These are phyloP conservation scores for Dyspetes luteomarginatus DNA, from an alignment of 2,888 invertebrate genomes.

Conservation along the genomic window DNA sequence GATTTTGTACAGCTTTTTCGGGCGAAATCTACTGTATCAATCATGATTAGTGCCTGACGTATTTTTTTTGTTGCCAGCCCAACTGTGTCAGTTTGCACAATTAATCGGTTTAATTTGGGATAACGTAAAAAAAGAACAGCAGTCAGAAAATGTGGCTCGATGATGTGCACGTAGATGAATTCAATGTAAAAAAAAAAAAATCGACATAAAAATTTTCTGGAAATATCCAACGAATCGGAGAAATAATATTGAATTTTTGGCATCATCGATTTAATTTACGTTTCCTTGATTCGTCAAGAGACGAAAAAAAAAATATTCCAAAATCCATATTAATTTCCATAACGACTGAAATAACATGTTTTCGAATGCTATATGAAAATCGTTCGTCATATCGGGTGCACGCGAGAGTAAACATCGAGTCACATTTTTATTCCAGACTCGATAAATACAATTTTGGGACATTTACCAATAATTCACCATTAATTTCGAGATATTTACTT, in stretches of 20 bases:
- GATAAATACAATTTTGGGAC: not conserved
- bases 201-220: too few relatives aligned
- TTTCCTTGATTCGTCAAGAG: not conserved
- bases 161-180: too few relatives aligned
- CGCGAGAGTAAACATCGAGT: conserved; percentile 13
- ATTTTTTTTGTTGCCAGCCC: conserved; percentile 8
- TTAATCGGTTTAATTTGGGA: not conserved
- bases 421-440: conserved; percentile 5
- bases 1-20: not conserved
- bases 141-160: too few relatives aligned
- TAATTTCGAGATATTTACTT: not conserved
- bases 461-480: not conserved
- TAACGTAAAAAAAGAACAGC: not conserved
- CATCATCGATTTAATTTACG: not conserved
- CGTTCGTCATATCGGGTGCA: not conserved
- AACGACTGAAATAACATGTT: not conserved
- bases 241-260: not conserved
- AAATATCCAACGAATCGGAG: too few relatives aligned
- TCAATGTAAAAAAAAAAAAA: too few relatives aligned
- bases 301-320: not conserved
- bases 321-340: not conserved
- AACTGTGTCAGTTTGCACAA: not conserved
- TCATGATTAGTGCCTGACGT: not conserved
- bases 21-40: not conserved
- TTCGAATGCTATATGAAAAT: not conserved